phyloP scores from a whole-genome alignment of 2,113 vertebrate species.

The Hemibagrus wyckioides region DNA sequence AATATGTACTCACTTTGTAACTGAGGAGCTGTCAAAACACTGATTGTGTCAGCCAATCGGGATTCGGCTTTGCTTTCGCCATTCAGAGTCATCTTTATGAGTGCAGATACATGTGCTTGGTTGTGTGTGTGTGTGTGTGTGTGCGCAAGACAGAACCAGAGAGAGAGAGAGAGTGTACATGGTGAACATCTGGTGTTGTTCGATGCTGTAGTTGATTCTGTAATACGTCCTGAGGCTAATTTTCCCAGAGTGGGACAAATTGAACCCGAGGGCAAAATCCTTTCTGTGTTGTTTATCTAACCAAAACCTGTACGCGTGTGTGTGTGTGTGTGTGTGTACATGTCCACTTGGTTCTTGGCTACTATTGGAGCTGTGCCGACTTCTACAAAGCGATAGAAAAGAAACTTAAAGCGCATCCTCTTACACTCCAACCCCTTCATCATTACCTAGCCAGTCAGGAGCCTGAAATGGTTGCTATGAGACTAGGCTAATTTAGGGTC shows the following conservation, averaged over 20 bases:
- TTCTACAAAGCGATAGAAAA: background rate
- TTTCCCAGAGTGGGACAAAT: slow-evolving; percentile 23
- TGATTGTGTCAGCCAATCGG: slow-evolving; percentile 23
- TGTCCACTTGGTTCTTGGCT: background rate
- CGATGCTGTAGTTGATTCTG: slow-evolving; percentile 57
- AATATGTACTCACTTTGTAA: slow-evolving; percentile 35
- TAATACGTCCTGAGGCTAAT: slow-evolving; percentile 51
- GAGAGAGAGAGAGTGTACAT: background rate
- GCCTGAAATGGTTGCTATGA: background rate
- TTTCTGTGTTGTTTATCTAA: slow-evolving; percentile 45
- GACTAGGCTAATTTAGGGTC: background rate
- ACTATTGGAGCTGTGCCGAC: background rate
- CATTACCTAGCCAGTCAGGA: background rate
- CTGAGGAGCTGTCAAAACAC: slow-evolving; percentile 34
- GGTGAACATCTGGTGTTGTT: slow-evolving; percentile 65
- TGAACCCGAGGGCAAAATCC: slow-evolving; percentile 24
- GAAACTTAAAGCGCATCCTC: background rate
- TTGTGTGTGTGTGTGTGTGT: slow-evolving; percentile 11
- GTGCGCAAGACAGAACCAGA: background rate
- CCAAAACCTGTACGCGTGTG: slow-evolving; percentile 26
- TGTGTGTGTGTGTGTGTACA: slow-evolving; percentile 9
- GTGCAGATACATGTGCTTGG: background rate
- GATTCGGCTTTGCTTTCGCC: background rate
- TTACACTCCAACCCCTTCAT: background rate
- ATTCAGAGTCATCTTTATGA: slow-evolving; percentile 34